These are phyloP conservation scores for Gymnothorax javanicus DNA, from an alignment of 2,797 vertebrate genomes.

Conservation along the genomic window DNA sequence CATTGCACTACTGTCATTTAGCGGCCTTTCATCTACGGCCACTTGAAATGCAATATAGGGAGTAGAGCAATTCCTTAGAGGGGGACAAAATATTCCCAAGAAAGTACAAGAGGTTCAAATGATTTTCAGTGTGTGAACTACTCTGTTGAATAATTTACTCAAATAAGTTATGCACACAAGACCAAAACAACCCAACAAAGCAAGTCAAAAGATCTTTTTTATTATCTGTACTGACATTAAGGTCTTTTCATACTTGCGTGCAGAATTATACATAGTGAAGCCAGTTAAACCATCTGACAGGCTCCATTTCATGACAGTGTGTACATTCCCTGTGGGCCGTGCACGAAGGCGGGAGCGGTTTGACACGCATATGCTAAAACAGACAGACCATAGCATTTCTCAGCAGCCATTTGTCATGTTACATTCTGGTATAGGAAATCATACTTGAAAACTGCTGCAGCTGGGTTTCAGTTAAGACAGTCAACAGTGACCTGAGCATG, in stretches of 20 bases:
- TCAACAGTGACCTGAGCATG: neutral
- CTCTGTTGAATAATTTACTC: neutral
- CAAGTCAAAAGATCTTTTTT: neutral
- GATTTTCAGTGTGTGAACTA: neutral
- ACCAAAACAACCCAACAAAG: no score
- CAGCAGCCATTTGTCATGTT: neutral
- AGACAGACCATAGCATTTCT: neutral
- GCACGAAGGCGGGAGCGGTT: neutral
- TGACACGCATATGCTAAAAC: neutral
- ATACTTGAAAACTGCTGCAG: neutral
- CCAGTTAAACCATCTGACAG: neutral
- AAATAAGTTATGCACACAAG: no score
- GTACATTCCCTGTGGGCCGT: no score
- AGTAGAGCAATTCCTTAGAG: neutral
- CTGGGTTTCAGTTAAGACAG: neutral
- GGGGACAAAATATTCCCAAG: neutral
- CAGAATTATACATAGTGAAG: neutral
- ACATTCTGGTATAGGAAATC: neutral
- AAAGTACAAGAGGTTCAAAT: neutral
- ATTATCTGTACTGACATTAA: neutral
- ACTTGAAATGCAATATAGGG: neutral
- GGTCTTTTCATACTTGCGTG: neutral
- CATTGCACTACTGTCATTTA: neutral
- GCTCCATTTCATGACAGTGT: neutral
- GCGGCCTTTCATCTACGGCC: neutral